These are phyloP conservation scores for Watsonalla cultraria DNA, from an alignment of 2,888 invertebrate genomes.

Conservation along the genomic window DNA sequence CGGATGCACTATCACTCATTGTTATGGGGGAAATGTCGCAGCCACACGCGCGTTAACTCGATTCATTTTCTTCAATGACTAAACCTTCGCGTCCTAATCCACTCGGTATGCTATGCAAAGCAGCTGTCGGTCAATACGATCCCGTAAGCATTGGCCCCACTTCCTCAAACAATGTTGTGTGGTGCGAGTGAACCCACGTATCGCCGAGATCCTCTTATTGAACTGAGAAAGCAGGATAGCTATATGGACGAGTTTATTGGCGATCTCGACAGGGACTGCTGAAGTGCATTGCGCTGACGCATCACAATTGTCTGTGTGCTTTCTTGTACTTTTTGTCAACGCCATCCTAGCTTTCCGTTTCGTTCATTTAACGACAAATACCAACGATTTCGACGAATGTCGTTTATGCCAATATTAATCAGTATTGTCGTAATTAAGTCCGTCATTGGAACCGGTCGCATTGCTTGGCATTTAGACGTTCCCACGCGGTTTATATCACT, in stretches of 20 bases:
- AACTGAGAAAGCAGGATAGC: slow-evolving; percentile 29
- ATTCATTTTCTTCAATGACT: slow-evolving; percentile 51
- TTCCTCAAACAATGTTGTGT: slow-evolving; percentile 59
- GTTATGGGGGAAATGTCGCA: slow-evolving; percentile 72
- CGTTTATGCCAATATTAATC: slow-evolving; percentile 60
- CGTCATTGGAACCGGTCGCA: slow-evolving; percentile 61
- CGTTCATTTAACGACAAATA: slow-evolving; percentile 44
- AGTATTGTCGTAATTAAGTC: slow-evolving; percentile 59
- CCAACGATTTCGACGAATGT: slow-evolving; percentile 41
- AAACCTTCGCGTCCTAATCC: slow-evolving; percentile 55
- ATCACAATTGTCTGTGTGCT: slow-evolving; percentile 60
- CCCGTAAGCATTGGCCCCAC: slow-evolving; percentile 56
- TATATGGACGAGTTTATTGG: slow-evolving; percentile 47
- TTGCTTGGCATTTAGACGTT: slow-evolving; percentile 63
- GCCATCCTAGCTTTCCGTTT: slow-evolving; percentile 60
- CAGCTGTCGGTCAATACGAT: slow-evolving; percentile 44
- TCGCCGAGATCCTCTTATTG: background rate
- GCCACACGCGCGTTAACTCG: slow-evolving; percentile 57
- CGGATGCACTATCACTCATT: slow-evolving; percentile 73
- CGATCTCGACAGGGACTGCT: slow-evolving; percentile 44
- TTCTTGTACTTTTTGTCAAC: slow-evolving; percentile 58
- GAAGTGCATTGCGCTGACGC: slow-evolving; percentile 72
- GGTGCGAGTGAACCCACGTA: slow-evolving; percentile 24
- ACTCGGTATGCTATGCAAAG: slow-evolving; percentile 61
- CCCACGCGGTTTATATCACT: slow-evolving; percentile 76